Evolutionary conservation across 1,140 invertebrate species (phyloP).

Genomic region (Drosophila bipectinata): DNA sequence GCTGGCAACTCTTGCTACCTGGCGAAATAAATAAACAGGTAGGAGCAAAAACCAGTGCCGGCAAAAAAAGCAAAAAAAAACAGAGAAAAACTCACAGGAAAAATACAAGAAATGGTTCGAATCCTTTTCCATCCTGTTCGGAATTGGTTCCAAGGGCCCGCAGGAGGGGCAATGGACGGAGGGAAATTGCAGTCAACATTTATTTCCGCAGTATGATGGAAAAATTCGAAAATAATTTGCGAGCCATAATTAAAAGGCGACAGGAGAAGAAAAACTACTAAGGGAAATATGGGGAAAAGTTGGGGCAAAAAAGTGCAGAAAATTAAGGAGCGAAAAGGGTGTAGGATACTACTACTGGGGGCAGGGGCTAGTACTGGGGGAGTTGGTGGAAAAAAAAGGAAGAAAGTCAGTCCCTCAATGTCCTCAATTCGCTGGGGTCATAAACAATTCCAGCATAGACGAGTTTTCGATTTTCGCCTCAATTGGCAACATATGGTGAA

Average conservation of each 20-base stretch:
- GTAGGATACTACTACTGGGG: constrained; percentile 17
- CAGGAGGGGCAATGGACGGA: not conserved
- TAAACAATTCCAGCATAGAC: constrained; percentile 76
- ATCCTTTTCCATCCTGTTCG: constrained; percentile 78
- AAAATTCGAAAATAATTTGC: constrained; percentile 81
- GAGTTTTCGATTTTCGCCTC: constrained; percentile 80
- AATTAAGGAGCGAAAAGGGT: constrained; percentile 9
- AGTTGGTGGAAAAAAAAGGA: constrained; percentile 4
- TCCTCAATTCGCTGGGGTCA: constrained; percentile 57
- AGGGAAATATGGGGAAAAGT: constrained; percentile 46
- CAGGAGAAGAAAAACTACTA: constrained; percentile 40
- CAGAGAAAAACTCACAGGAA: constrained; percentile 31
- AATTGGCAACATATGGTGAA: constrained; percentile 78
- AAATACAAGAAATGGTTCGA: constrained; percentile 67
- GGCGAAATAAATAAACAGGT: constrained; percentile 44
- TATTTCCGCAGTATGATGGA: constrained; percentile 80
- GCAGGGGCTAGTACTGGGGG: not conserved
- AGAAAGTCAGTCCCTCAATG: constrained; percentile 45
- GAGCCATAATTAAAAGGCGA: constrained; percentile 79
- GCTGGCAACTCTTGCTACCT: constrained; percentile 52
- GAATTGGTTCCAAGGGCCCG: constrained; percentile 31
- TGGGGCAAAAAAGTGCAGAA: constrained; percentile 35
- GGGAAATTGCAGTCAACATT: constrained; percentile 79
- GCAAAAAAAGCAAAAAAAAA: constrained; percentile 24
- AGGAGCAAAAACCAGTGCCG: constrained; percentile 15